Base-by-base conservation (phyloP, 1,140 invertebrate species). In the Drosophila busckii region DNA sequence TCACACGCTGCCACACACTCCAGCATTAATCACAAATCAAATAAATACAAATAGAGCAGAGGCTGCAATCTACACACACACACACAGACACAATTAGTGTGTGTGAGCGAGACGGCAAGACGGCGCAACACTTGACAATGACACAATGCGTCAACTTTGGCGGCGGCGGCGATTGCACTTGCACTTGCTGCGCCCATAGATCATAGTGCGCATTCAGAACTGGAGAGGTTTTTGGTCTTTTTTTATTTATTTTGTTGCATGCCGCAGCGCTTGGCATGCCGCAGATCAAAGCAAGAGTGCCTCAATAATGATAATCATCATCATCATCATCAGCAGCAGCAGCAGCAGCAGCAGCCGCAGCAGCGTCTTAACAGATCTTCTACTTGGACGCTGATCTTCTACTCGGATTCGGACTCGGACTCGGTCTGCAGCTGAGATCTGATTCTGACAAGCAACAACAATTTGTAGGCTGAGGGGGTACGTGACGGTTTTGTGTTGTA, bases 291-390 rank as follows among this genome's bases (percentile, higher is more conserved):
- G 76, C 76, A 83, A 83, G 76, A 84, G 76, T 82, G 66, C 76
- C 76, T 84, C 76, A 83, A 83, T 83, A 83, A 83, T 60, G 78
- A 83, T 84, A 68, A 83, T 83, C 76, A 83, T 83, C 71, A 59
- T 70, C 29, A 55, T 60, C 45, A 59, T 71, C 46, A 71, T 61
- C 46, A 66, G 62, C 56, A 66, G 63, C 63, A 45, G 63, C 61
- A 67, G 63, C 67, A n/a, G n/a, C 35, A 66, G 64, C 44, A 66
- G 62, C 56, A 66, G 63, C 63, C 35, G 63, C 61, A 67, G 38
- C 61, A 10, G 13, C 68, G 62, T 73, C 69, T 71, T 73, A 71
- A 80, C 75, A 80, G 75, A 63, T 68, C 73, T 63, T 55, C 61
- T 50, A 37, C 38, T 35, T 37, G 19, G 22, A 28, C 40, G 20